Percentiles rank a stretch among this genome's conserved stretches.
Evolutionary conservation across 1,140 invertebrate species (phyloP).

Genomic region (Wiebesia pumilae): DNA sequence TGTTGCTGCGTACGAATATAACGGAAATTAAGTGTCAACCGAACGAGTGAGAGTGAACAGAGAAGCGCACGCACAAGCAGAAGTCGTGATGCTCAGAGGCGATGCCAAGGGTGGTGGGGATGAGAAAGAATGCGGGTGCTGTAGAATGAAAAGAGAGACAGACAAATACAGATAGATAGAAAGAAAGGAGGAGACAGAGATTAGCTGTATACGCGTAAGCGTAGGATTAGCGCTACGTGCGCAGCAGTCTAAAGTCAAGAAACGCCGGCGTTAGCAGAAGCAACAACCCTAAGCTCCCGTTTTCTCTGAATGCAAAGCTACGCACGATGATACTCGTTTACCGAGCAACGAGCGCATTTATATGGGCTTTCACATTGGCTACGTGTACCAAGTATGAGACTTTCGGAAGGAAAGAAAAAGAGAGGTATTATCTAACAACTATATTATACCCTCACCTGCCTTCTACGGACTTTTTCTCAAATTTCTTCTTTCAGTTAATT

Average conservation of each 20-base stretch:
- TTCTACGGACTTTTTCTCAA: not conserved
- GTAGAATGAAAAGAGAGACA: conserved; percentile 6
- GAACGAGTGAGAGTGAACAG: conserved; percentile 68
- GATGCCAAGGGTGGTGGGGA: conserved; percentile 52
- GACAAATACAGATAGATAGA: conserved; percentile 37
- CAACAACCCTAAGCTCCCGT: not conserved
- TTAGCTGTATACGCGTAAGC: conserved; percentile 60
- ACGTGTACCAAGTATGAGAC: not conserved
- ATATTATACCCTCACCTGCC: not conserved
- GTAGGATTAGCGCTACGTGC: conserved; percentile 72
- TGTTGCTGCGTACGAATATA: conserved; percentile 65
- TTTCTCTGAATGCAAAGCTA: not conserved
- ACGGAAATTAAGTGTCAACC: conserved; percentile 76
- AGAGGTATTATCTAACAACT: not conserved
- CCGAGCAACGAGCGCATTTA: conserved; percentile 16
- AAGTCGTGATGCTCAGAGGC: not conserved
- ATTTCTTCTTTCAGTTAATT: not conserved
- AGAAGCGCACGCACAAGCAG: conserved; percentile 18
- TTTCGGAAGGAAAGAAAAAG: not conserved
- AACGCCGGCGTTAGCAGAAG: not conserved
- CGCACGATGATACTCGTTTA: conserved; percentile 33
- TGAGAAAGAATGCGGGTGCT: not conserved
- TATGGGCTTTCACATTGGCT: conserved; percentile 12
- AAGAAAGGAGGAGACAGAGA: conserved; percentile 56
- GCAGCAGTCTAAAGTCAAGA: conserved; percentile 67